These are phyloP conservation scores for Steatocranus sp. DNA, from an alignment of 2,797 vertebrate genomes.

Conservation along the genomic window DNA sequence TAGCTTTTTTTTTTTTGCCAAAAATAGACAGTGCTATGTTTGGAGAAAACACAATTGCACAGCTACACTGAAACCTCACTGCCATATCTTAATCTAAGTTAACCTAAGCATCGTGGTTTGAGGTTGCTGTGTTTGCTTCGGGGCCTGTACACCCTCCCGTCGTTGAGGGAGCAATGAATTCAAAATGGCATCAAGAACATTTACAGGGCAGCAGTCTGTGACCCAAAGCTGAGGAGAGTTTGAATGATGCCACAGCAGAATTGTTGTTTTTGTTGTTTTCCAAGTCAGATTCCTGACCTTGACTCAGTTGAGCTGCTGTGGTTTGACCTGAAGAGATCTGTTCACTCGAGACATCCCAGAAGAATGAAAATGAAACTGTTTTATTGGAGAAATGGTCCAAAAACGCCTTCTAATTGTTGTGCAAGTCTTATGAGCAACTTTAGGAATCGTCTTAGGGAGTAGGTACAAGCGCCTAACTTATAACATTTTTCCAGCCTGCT, in stretches of 20 bases:
- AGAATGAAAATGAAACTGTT: neutral
- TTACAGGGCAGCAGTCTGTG: neutral
- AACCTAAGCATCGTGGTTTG: neutral
- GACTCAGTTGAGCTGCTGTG: neutral
- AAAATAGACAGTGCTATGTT: neutral
- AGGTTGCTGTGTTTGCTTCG: neutral
- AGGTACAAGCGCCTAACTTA: neutral
- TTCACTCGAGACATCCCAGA: neutral
- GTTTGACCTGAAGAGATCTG: neutral
- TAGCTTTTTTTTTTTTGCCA: neutral
- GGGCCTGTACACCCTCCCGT: neutral
- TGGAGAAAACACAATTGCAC: neutral
- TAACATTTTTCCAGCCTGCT: neutral
- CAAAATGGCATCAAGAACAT: neutral
- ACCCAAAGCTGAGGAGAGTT: neutral
- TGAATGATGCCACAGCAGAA: neutral
- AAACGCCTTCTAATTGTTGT: neutral
- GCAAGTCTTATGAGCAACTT: neutral
- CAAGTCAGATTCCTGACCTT: neutral
- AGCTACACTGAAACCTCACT: neutral
- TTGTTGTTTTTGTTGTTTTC: neutral
- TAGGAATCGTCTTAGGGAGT: neutral
- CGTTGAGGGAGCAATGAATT: neutral
- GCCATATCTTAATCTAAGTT: neutral
- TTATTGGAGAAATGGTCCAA: rapidly evolving